phyloP scores from a whole-genome alignment of 2,797 vertebrate genomes.

The Scyliorhinus canicula region DNA sequence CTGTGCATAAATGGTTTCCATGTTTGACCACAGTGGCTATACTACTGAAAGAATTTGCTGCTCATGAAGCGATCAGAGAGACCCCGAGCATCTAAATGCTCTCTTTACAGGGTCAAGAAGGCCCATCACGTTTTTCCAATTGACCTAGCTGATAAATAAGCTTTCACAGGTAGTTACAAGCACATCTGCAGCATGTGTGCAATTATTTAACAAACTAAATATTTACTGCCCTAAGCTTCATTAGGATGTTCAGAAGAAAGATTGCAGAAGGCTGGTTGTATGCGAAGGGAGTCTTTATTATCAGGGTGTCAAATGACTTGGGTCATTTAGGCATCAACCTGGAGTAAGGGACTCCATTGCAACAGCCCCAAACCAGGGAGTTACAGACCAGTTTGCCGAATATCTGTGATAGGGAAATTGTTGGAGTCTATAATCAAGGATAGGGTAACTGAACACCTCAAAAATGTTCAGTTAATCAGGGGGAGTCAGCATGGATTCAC shows the following conservation, averaged over 20 bases:
- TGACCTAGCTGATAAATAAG: neutral
- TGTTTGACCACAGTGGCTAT: neutral
- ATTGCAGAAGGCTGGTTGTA: neutral
- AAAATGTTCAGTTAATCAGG: too few species aligned
- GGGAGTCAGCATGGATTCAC: too few species aligned
- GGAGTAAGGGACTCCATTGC: too few species aligned
- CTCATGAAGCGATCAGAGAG: neutral
- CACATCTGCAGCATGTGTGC: neutral
- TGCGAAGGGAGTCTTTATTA: neutral
- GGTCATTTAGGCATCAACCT: neutral
- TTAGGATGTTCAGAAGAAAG: neutral
- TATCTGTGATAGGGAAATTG: too few species aligned
- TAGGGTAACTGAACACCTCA: too few species aligned
- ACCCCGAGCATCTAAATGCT: neutral
- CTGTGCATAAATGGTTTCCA: neutral
- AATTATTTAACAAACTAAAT: slow-evolving; percentile 5
- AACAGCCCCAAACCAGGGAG: too few species aligned
- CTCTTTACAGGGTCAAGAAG: neutral
- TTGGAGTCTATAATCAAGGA: too few species aligned
- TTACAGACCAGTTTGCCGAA: too few species aligned
- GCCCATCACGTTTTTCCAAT: neutral
- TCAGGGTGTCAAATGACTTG: neutral
- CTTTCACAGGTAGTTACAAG: neutral
- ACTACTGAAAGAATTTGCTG: neutral
- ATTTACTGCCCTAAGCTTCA: neutral